Percentiles rank a stretch among this genome's conserved stretches.
phyloP scores from a whole-genome alignment of 2,113 vertebrate species.

The Mus musculus region GRCm39 chr7:111039501-111040000 shows the following conservation, averaged over 20 bases:
- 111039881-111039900: too few relatives aligned
- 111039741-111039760: background rate
- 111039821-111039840: background rate
- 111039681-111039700: accelerated
- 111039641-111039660: background rate
- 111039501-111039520: background rate
- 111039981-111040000: too few relatives aligned
- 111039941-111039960: too few relatives aligned
- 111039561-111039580: background rate
- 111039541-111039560: background rate
- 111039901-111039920: too few relatives aligned
- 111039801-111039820: background rate
- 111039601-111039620: background rate
- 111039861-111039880: background rate
- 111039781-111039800: background rate
- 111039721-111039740: background rate
- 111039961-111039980: too few relatives aligned
- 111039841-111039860: background rate
- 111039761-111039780: background rate
- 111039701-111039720: background rate
- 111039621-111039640: background rate
- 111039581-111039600: background rate
- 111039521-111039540: background rate
- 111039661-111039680: background rate
- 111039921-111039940: too few relatives aligned